Percentiles rank a stretch among this genome's conserved stretches.
These are phyloP conservation scores for Lepus europaeus DNA, from an alignment of 2,113 vertebrate genomes.

Conservation along the genomic window DNA sequence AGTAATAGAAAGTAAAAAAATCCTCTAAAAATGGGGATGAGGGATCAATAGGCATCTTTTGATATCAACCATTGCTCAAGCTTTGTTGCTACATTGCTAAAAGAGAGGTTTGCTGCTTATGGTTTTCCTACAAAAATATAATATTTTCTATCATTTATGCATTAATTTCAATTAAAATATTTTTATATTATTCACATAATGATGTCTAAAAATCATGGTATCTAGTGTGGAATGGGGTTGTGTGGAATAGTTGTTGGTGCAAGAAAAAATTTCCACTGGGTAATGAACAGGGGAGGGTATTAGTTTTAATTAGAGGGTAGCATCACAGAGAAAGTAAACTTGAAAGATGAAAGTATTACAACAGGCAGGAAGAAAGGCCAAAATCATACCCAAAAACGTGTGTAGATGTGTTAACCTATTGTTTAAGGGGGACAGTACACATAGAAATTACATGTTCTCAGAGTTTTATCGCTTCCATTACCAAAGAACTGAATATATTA, in stretches of 20 bases:
- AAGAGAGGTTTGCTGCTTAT: background rate
- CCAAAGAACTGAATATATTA: background rate
- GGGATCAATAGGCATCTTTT: background rate
- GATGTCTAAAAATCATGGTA: background rate
- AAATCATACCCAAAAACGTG: background rate
- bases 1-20: background rate
- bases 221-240: background rate
- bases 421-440: too few species aligned
- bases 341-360: background rate
- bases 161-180: background rate
- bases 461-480: background rate
- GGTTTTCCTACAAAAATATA: slow-evolving; percentile 2
- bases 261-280: background rate
- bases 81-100: background rate
- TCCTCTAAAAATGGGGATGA: background rate
- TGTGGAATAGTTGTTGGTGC: background rate
- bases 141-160: background rate
- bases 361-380: background rate
- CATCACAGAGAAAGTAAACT: background rate
- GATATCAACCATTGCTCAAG: background rate
- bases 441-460: background rate
- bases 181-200: background rate
- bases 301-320: background rate
- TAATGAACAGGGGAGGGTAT: background rate
- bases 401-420: background rate